Evolutionary conservation across 2,113 vertebrate genomes (phyloP).

Genomic region (Melierax canorus): DNA sequence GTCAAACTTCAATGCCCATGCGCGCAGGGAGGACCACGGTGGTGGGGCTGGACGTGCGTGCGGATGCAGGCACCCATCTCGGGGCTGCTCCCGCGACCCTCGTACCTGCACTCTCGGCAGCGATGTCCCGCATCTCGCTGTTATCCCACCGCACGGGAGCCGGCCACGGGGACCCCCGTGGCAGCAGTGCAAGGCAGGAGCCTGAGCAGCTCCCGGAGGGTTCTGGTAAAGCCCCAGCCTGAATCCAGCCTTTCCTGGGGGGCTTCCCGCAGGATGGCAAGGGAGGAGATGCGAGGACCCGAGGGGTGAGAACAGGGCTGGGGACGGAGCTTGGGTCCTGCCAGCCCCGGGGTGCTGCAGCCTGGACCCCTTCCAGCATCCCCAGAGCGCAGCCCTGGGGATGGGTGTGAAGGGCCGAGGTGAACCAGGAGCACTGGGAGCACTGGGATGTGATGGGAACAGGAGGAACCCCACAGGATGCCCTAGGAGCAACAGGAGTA

Average conservation of each 20-base stretch:
- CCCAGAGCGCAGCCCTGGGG: neutral
- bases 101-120: accelerated
- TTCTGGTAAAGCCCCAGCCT: neutral
- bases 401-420: neutral
- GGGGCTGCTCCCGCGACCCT: neutral
- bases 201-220: neutral
- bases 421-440: neutral
- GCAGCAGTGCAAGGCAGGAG: neutral
- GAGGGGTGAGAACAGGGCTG: neutral
- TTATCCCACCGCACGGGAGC: neutral
- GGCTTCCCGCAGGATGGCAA: neutral
- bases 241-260: neutral
- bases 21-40: accelerated
- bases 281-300: accelerated
- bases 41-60: accelerated
- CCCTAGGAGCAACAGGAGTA: too few species aligned
- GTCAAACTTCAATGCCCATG: accelerated
- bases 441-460: neutral
- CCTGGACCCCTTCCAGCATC: neutral
- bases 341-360: neutral
- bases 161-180: accelerated
- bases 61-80: accelerated
- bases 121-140: accelerated
- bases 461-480: neutral
- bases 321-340: neutral